These are phyloP conservation scores for Lutjanus erythropterus DNA, from an alignment of 2,113 vertebrate genomes.

Conservation along the genomic window DNA sequence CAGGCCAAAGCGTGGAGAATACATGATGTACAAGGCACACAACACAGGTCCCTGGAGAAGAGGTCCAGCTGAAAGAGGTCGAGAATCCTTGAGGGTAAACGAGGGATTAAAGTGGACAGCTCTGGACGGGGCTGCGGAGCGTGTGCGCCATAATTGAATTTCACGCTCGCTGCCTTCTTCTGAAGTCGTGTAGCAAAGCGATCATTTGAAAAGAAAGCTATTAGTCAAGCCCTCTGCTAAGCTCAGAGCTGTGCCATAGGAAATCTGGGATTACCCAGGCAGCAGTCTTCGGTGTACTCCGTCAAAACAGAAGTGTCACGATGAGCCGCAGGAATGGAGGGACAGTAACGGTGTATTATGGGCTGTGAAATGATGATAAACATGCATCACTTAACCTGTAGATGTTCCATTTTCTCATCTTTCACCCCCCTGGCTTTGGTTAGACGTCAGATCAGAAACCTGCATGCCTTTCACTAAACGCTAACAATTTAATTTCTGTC, in stretches of 20 bases:
- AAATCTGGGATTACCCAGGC: slow-evolving; percentile 83
- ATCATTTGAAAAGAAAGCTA: slow-evolving; percentile 92
- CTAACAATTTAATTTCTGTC: neutral
- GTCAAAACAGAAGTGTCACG: slow-evolving; percentile 76
- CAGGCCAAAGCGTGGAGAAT: slow-evolving; percentile 10
- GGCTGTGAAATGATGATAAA: slow-evolving; percentile 3
- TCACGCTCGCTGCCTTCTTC: slow-evolving; percentile 92
- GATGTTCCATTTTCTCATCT: neutral
- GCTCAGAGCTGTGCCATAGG: slow-evolving; percentile 77
- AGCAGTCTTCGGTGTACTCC: slow-evolving; percentile 61
- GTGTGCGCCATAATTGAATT: slow-evolving; percentile 93
- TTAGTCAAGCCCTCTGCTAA: slow-evolving; percentile 85
- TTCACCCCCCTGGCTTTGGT: neutral
- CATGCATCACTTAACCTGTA: neutral
- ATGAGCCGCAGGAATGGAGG: slow-evolving; percentile 46
- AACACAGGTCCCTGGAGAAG: slow-evolving; percentile 28
- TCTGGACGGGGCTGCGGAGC: slow-evolving; percentile 87
- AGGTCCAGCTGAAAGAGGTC: slow-evolving; percentile 50
- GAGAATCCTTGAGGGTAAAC: slow-evolving; percentile 77
- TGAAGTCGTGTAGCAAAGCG: slow-evolving; percentile 96
- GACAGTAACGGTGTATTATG: slow-evolving; percentile 30
- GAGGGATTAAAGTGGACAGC: slow-evolving; percentile 90
- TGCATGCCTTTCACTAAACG: neutral
- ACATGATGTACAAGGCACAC: neutral
- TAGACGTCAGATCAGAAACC: neutral